phyloP scores from a whole-genome alignment of 1,140 invertebrate genomes.

The Neomicropteryx cornuta region DNA sequence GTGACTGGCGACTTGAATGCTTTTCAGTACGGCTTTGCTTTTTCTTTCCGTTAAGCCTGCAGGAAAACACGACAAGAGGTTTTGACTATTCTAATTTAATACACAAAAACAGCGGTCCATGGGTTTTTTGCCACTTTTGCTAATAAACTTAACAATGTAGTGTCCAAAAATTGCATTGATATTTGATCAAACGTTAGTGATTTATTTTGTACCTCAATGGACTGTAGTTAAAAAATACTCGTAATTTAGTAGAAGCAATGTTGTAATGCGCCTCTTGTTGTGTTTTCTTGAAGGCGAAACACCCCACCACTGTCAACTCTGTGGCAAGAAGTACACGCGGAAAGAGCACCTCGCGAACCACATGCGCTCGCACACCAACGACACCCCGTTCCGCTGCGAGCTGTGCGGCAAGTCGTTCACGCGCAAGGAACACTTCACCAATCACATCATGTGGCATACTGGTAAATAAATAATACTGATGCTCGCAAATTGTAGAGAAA shows the following conservation, averaged over 20 bases:
- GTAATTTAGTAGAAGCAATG: no score
- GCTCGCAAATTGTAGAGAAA: not conserved
- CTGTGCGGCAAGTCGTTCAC: constrained; percentile 82
- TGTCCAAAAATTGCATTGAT: no score
- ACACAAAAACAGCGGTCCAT: no score
- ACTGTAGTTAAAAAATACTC: no score
- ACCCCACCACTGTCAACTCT: constrained; percentile 61
- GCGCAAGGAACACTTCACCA: constrained; percentile 74
- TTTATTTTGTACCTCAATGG: constrained; percentile 35
- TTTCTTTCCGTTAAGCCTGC: no score
- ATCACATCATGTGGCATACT: constrained; percentile 77
- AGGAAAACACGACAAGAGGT: no score
- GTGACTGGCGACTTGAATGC: no score
- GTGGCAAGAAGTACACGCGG: constrained; percentile 66
- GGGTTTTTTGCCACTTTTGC: no score
- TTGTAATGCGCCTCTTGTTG: not conserved
- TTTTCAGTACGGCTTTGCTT: no score
- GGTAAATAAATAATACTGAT: constrained; percentile 32
- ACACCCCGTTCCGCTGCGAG: constrained; percentile 67
- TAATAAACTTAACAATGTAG: no score
- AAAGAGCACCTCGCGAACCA: constrained; percentile 68
- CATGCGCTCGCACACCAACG: constrained; percentile 73
- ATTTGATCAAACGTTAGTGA: constrained; percentile 39
- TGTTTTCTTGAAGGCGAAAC: constrained; percentile 58
- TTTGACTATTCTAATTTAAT: no score